These are phyloP conservation scores for Drosophila ochracea DNA, from an alignment of 2,888 invertebrate genomes.

Conservation along the genomic window DNA sequence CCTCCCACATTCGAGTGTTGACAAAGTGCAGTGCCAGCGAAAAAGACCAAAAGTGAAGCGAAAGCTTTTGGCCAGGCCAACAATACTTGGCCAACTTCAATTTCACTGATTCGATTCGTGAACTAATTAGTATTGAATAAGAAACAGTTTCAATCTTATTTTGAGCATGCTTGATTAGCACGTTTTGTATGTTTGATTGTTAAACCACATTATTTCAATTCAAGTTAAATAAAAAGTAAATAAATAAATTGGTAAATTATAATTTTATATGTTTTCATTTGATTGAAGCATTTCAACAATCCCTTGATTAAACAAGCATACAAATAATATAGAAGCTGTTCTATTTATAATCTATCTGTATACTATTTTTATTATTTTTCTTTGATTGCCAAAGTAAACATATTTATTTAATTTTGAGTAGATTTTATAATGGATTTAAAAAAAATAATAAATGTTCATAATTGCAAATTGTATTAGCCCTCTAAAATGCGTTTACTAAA, in stretches of 20 bases:
- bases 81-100: constrained; percentile 11
- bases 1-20: constrained; percentile 41
- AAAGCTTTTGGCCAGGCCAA: constrained; percentile 28
- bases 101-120: neutral
- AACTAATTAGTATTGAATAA: neutral
- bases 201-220: neutral
- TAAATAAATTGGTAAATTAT: neutral
- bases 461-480: neutral
- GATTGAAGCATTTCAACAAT: neutral
- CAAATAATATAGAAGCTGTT: neutral
- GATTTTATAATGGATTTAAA: neutral
- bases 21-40: constrained; percentile 55
- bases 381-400: neutral
- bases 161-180: neutral
- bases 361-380: neutral
- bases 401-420: neutral
- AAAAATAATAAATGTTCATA: neutral
- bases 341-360: neutral
- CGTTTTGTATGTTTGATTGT: neutral
- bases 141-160: neutral
- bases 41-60: constrained; percentile 43
- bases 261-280: neutral
- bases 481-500: neutral
- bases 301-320: neutral
- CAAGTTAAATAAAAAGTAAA: neutral